Evolutionary conservation across 2,888 invertebrate genomes (phyloP).

Genomic region (Eristalis intricaria): DNA sequence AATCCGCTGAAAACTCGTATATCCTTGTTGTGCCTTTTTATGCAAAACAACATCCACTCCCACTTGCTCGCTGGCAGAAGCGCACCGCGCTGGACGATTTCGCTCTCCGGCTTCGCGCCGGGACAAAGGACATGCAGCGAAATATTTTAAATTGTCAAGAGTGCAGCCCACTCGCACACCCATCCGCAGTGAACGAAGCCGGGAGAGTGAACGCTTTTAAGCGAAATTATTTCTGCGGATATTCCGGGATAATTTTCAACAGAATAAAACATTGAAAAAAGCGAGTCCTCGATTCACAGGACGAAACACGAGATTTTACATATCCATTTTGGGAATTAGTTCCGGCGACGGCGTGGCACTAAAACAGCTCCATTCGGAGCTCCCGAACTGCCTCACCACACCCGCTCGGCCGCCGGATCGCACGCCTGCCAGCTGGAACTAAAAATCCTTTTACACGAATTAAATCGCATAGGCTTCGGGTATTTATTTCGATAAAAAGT

Average conservation of each 20-base stretch:
- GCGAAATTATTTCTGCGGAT: constrained; percentile 60
- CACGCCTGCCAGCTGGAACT: constrained; percentile 6
- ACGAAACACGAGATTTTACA: constrained; percentile 59
- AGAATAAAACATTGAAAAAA: constrained; percentile 1
- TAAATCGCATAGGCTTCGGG: constrained; percentile 62
- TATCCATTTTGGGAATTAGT: constrained; percentile 70
- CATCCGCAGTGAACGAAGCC: not conserved
- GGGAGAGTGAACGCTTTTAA: constrained; percentile 50
- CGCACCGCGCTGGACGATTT: not conserved
- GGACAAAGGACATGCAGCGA: constrained; percentile 51
- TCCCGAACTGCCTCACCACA: constrained; percentile 34
- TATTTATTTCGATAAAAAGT: constrained; percentile 63
- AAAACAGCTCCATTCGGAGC: constrained; percentile 20
- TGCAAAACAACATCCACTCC: constrained; percentile 35
- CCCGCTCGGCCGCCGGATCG: not conserved
- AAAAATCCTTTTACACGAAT: constrained; percentile 71
- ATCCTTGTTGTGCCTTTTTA: constrained; percentile 60
- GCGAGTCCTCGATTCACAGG: constrained; percentile 10
- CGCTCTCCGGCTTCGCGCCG: not conserved
- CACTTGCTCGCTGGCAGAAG: not conserved
- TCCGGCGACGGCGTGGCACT: constrained; percentile 12
- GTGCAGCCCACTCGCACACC: constrained; percentile 5
- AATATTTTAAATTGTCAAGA: constrained; percentile 65
- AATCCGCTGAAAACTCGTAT: constrained; percentile 65
- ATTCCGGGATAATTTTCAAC: constrained; percentile 17